A percentile compares a stretch with the other conserved stretches of the same genome.
These are phyloP conservation scores for Dicyrtoma fusca DNA, from an alignment of 2,888 invertebrate species.

Conservation along the genomic window DNA sequence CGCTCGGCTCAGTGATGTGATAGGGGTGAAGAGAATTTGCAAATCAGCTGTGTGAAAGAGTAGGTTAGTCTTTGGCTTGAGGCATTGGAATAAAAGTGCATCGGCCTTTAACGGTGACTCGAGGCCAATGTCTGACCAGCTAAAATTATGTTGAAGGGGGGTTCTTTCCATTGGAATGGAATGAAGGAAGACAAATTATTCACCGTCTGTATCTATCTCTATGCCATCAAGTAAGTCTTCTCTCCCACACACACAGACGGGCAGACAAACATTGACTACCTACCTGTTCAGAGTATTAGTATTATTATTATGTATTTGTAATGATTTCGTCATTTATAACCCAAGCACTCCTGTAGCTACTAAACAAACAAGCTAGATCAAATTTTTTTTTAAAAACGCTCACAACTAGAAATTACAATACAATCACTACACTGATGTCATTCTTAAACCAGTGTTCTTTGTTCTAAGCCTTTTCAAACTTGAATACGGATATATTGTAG, in stretches of 20 bases:
- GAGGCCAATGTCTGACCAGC: slow-evolving; percentile 56
- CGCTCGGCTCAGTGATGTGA: slow-evolving; percentile 6
- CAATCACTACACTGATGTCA: too few relatives aligned
- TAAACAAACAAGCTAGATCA: too few relatives aligned
- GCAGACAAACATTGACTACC: too few relatives aligned
- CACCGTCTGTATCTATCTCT: background rate
- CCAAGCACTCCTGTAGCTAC: too few relatives aligned
- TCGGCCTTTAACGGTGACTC: slow-evolving; percentile 58
- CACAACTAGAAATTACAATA: too few relatives aligned
- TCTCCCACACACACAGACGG: background rate
- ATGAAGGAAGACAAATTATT: slow-evolving; percentile 27
- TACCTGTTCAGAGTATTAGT: background rate
- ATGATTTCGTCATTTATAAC: too few relatives aligned
- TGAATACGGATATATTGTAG: too few relatives aligned
- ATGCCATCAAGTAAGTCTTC: background rate
- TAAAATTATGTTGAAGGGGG: slow-evolving; percentile 43
- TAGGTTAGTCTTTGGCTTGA: slow-evolving; percentile 56
- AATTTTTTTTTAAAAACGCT: too few relatives aligned
- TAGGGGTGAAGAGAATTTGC: slow-evolving; percentile 39
- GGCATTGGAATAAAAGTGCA: slow-evolving; percentile 58
- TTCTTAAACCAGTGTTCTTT: too few relatives aligned
- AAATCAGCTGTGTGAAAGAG: slow-evolving; percentile 56
- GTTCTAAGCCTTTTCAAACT: too few relatives aligned
- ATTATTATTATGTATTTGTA: background rate
- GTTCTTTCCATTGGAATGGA: background rate